Percentiles rank a stretch among this genome's conserved stretches.
These are phyloP conservation scores for Rhopilema esculentum DNA, from an alignment of 30 jellyfish, hydroid and myxozoan genomes.

Conservation along the genomic window DNA sequence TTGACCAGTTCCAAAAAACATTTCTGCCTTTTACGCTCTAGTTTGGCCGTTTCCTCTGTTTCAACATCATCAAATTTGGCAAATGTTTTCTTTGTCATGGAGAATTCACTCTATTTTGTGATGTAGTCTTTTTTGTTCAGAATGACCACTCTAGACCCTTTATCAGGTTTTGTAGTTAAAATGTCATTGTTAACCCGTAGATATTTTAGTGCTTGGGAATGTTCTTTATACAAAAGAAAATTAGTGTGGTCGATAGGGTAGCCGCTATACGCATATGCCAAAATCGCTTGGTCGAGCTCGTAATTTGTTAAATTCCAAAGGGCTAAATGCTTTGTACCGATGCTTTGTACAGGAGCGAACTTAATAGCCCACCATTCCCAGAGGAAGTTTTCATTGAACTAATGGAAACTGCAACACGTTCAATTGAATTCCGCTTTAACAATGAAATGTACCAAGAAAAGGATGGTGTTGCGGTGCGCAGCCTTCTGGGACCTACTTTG, in stretches of 20 bases:
- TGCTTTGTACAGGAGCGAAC: no score
- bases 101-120: not conserved
- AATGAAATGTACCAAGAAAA: no score
- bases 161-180: constrained; percentile 21
- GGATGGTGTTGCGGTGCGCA: no score
- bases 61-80: not conserved
- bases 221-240: constrained; percentile 14
- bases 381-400: no score
- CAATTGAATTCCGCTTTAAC: no score
- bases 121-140: not conserved
- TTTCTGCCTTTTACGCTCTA: not conserved
- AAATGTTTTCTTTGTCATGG: not conserved
- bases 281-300: no score
- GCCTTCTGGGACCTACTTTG: no score
- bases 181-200: not conserved
- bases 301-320: no score
- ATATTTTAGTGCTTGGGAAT: constrained; percentile 10
- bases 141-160: constrained; percentile 20
- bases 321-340: no score
- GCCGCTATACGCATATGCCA: constrained; percentile 28
- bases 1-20: not conserved
- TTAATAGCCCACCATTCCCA: no score
- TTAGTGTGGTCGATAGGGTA: constrained; percentile 5
- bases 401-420: no score
- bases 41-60: constrained; percentile 1